Percentiles rank a stretch among this genome's conserved stretches.
These are phyloP conservation scores for Acronicta psi DNA, from an alignment of 2,888 invertebrate species.

Conservation along the genomic window DNA sequence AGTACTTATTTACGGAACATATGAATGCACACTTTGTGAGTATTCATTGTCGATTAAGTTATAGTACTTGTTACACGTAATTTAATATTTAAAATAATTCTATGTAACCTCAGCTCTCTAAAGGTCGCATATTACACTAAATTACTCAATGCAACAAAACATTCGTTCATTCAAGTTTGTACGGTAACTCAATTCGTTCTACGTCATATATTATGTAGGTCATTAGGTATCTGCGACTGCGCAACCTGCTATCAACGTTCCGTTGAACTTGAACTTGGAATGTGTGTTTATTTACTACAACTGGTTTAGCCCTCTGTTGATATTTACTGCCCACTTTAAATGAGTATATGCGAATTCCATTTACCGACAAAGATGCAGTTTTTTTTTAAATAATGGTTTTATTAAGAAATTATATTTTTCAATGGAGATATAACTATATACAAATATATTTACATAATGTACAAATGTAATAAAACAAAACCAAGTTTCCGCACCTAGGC, in stretches of 20 bases:
- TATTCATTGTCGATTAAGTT: not conserved
- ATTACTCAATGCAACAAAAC: constrained; percentile 3
- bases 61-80: not conserved
- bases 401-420: too few species aligned
- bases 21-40: constrained; percentile 2
- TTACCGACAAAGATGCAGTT: too few species aligned
- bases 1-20: not conserved
- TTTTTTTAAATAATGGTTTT: too few species aligned
- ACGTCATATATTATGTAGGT: constrained; percentile 52
- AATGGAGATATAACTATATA: too few species aligned
- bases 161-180: constrained; percentile 21
- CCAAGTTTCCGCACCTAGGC: too few species aligned
- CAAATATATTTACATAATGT: too few species aligned
- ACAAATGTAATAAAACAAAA: too few species aligned
- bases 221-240: constrained; percentile 35
- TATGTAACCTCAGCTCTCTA: not conserved
- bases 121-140: not conserved
- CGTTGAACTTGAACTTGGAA: constrained; percentile 58
- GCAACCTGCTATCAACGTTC: constrained; percentile 32
- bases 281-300: constrained; percentile 18
- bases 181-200: constrained; percentile 37
- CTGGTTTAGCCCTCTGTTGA: constrained; percentile 4
- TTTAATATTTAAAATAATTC: not conserved
- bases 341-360: not conserved
- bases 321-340: constrained; percentile 3